Conservation (phyloP, 1,140 invertebrate species). For the Agrypnia vestita region DNA sequence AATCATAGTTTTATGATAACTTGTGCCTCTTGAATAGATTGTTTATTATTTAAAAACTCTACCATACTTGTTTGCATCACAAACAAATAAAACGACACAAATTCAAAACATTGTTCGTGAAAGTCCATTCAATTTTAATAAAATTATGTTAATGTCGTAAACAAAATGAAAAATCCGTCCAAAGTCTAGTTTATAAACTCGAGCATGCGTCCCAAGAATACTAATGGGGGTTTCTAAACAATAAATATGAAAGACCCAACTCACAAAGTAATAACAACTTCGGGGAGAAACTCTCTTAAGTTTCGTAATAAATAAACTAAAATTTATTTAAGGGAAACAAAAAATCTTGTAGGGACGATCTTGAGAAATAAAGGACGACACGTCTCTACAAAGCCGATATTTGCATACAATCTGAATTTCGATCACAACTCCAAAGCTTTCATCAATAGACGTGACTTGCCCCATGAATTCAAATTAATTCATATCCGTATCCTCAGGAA, state of each 20-base stretch:
- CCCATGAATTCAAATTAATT: not conserved
- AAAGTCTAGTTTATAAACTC: not conserved
- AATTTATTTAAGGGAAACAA: constrained; percentile 31
- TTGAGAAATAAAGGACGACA: constrained; percentile 22
- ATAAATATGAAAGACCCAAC: constrained; percentile 29
- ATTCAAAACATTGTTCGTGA: no score
- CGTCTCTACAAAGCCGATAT: constrained; percentile 23
- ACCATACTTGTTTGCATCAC: no score
- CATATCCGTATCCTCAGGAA: not conserved
- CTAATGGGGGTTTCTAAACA: constrained; percentile 25
- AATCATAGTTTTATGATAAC: no score
- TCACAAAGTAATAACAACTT: constrained; percentile 30
- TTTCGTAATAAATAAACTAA: constrained; percentile 28
- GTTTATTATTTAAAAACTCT: no score
- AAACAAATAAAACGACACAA: no score
- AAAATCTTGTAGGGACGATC: not conserved
- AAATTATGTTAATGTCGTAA: constrained; percentile 1
- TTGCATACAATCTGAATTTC: constrained; percentile 37
- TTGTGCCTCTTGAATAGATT: no score
- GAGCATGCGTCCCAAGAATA: constrained; percentile 28
- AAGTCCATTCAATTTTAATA: not conserved
- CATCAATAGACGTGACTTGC: not conserved
- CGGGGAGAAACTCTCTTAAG: constrained; percentile 12
- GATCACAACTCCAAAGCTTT: constrained; percentile 21
- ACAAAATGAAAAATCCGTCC: constrained; percentile 15